Base-by-base conservation (phyloP, 37 sponge, comb jelly and placozoan species). In the Beroe ovata region DNA sequence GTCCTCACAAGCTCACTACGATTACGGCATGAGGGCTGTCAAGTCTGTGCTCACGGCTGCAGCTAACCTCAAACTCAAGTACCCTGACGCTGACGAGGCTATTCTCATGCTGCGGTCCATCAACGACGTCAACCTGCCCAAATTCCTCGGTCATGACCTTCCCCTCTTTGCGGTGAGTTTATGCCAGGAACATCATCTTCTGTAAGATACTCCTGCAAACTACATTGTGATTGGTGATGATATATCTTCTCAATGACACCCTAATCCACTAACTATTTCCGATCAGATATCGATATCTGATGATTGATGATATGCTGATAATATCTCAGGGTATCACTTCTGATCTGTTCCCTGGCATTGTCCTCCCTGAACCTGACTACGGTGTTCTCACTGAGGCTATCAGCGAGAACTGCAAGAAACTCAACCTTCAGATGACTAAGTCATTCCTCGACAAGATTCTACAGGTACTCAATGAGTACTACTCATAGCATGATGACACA, bases 21-120 rank as follows among this genome's bases (percentile, higher is more conserved):
- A 99, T 89, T 99, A 99, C 91, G 99, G 99, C 0, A 99, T 99
- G 99, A 92, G 99, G 32, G 99, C 99, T 42, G 99, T 99, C 54
- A 99, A 99, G 90, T 96, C 99, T 69, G 99, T 99, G 28, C 90
- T 99, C 36, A 99, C 99, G 41, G 99, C 99, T 26, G 99, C 99
- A 30, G 99, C 93, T 3, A 99, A 99, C 84, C 88, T 99, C 40
- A 99, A 99, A 90, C 94, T 98, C 39, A 94, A 95, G 91, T 98
- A 98, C 66, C 99, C 99, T 29, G 96, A 98, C 33, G 95, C 95
- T 42, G 92, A 99, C 69, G 99, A 99, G 30, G 96, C 94, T 64
- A 94, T 96, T 29, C 92, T 96, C 64, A 94, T 96, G 95, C 60
- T 99, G 64, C 62, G 96, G 39, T 96, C 96, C 22, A 99, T 99